phyloP scores from a whole-genome alignment of 2,113 vertebrate genomes.

The Lucifuga dentata region DNA sequence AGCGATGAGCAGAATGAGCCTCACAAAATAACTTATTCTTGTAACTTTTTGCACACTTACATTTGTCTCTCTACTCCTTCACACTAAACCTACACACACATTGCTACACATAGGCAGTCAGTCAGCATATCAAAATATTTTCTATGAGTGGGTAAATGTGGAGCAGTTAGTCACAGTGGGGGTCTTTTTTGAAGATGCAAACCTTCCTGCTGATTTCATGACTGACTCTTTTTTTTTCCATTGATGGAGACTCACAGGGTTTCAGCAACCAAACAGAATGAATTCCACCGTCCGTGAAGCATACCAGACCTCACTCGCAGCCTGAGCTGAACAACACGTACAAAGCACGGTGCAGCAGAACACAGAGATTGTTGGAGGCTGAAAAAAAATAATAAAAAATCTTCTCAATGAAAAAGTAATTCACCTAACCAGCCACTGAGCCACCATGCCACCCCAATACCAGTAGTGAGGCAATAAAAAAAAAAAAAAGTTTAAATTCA shows the following conservation, averaged over 20 bases:
- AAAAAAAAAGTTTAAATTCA: too few relatives aligned
- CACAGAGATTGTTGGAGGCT: too few relatives aligned
- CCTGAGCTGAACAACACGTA: not conserved
- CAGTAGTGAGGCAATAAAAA: too few relatives aligned
- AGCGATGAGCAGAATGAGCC: too few relatives aligned
- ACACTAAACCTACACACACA: not conserved
- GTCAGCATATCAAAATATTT: not conserved
- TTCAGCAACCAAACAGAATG: not conserved
- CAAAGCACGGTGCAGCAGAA: too few relatives aligned
- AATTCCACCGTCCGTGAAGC: not conserved
- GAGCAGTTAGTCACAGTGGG: not conserved
- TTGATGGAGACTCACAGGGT: too few relatives aligned
- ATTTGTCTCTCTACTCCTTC: not conserved
- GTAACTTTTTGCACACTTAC: not conserved
- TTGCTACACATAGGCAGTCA: not conserved
- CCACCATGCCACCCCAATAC: too few relatives aligned
- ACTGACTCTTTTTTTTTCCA: slow-evolving; percentile 2
- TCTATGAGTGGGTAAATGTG: not conserved
- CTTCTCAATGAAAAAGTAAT: too few relatives aligned
- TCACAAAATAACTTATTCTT: too few relatives aligned
- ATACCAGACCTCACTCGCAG: not conserved
- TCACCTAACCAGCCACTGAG: too few relatives aligned
- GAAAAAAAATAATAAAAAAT: too few relatives aligned
- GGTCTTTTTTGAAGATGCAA: not conserved
- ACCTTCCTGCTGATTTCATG: not conserved